A percentile compares a stretch with the other conserved stretches of the same genome.
Evolutionary conservation across 2,888 invertebrate genomes (phyloP).

Genomic region (Malthinus flaveolus): DNA sequence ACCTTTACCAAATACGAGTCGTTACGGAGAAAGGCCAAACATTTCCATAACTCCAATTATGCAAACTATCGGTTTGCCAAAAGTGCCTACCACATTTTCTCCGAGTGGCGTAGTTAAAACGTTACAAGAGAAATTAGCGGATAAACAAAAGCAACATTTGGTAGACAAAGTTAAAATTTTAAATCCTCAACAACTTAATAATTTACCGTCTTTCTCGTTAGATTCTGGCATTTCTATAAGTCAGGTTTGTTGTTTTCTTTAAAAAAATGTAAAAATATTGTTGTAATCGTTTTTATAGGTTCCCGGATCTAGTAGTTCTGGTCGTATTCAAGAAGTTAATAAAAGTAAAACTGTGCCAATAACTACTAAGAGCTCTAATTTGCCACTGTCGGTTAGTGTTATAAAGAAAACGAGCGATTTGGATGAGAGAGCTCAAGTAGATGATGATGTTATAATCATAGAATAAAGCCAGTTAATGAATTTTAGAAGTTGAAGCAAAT

Average conservation of each 20-base stretch:
- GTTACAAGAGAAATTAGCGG: conserved; percentile 69
- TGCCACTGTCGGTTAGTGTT: conserved; percentile 41
- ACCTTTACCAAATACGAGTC: too few species aligned
- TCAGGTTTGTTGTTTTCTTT: conserved; percentile 42
- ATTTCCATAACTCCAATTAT: conserved; percentile 55
- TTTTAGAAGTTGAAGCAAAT: too few species aligned
- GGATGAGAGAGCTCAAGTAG: conserved; percentile 32
- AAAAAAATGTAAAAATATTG: background rate
- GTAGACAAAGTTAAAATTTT: conserved; percentile 22
- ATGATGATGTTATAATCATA: conserved; percentile 46
- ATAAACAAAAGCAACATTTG: conserved; percentile 60
- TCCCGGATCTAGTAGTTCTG: background rate
- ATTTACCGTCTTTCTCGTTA: conserved; percentile 41
- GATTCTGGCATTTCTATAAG: conserved; percentile 51
- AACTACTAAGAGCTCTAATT: conserved; percentile 19
- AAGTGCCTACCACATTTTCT: conserved; percentile 28
- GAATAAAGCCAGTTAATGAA: conserved; percentile 22
- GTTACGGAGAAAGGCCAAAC: conserved; percentile 45
- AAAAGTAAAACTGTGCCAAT: background rate
- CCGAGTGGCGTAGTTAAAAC: conserved; percentile 58
- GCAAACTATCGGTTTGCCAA: conserved; percentile 23
- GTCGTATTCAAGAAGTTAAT: background rate
- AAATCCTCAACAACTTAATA: conserved; percentile 15
- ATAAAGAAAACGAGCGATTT: conserved; percentile 37
- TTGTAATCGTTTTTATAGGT: background rate